These are phyloP conservation scores for Apis mellifera DNA, from an alignment of 1,140 invertebrate species.

Conservation along the genomic window DNA sequence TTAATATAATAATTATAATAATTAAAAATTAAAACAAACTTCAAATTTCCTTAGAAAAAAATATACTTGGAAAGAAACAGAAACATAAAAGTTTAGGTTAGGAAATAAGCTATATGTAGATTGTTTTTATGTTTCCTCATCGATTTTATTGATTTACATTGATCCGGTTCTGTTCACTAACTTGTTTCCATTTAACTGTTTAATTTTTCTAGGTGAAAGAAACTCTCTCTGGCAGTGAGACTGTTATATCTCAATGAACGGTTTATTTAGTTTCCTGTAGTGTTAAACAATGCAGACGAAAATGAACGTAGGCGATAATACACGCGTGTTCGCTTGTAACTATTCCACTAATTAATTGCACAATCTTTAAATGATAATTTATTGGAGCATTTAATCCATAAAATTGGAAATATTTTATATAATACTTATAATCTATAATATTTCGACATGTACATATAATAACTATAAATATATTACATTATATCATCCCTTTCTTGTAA, in stretches of 20 bases:
- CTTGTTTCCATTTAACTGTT: constrained; percentile 30
- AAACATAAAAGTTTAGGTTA: not conserved
- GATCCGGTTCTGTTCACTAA: constrained; percentile 22
- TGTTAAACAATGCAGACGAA: constrained; percentile 52
- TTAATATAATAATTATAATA: not conserved
- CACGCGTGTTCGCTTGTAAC: constrained; percentile 24
- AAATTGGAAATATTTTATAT: not conserved
- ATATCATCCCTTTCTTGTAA: not conserved
- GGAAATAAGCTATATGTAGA: not conserved
- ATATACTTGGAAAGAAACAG: no score
- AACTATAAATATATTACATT: not conserved
- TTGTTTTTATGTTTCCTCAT: not conserved
- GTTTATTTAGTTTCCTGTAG: constrained; percentile 55
- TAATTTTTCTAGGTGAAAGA: constrained; percentile 31
- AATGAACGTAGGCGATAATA: constrained; percentile 52
- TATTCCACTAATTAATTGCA: constrained; percentile 42
- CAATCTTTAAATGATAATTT: constrained; percentile 31
- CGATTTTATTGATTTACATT: constrained; percentile 21
- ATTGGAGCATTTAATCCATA: constrained; percentile 9
- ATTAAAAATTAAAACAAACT: not conserved
- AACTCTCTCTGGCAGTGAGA: constrained; percentile 9
- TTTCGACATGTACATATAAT: not conserved
- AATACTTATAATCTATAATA: not conserved
- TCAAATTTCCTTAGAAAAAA: not conserved
- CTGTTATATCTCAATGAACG: constrained; percentile 47